phyloP scores from a whole-genome alignment of 2,113 vertebrate species.

The Silurus meridionalis region DNA sequence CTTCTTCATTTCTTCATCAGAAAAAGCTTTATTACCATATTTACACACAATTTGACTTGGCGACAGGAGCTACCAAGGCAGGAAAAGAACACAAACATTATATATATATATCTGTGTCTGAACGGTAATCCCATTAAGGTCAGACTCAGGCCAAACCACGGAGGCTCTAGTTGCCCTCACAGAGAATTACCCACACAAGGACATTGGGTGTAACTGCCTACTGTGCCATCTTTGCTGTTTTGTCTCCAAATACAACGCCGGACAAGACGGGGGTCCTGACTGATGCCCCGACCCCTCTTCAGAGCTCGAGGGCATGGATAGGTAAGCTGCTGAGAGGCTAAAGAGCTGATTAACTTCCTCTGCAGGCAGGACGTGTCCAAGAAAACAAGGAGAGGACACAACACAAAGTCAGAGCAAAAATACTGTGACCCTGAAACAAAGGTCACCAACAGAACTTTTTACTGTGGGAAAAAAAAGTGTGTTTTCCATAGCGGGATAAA shows the following conservation, averaged over 20 bases:
- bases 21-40: too few relatives aligned
- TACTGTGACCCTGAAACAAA: constrained; percentile 37
- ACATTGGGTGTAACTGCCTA: constrained; percentile 45
- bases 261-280: constrained; percentile 41
- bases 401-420: constrained; percentile 40
- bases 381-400: constrained; percentile 47
- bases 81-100: neutral
- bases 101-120: constrained; percentile 19
- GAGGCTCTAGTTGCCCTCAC: constrained; percentile 43
- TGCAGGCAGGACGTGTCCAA: constrained; percentile 50
- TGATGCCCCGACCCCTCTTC: constrained; percentile 42
- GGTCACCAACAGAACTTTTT: neutral
- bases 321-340: constrained; percentile 72
- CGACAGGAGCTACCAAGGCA: too few relatives aligned
- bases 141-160: constrained; percentile 47
- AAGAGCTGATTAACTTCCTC: constrained; percentile 73
- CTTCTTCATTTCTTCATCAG: too few relatives aligned
- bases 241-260: constrained; percentile 44
- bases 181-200: constrained; percentile 59
- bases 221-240: constrained; percentile 44
- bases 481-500: neutral
- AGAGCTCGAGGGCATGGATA: constrained; percentile 61
- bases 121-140: constrained; percentile 51
- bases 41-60: too few relatives aligned
- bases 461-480: neutral